Evolutionary conservation across 92 coral and sea anemone species (phyloP), one percentile per base, ranked within the genome.

Genomic region (Paragorgia papillata): DNA sequence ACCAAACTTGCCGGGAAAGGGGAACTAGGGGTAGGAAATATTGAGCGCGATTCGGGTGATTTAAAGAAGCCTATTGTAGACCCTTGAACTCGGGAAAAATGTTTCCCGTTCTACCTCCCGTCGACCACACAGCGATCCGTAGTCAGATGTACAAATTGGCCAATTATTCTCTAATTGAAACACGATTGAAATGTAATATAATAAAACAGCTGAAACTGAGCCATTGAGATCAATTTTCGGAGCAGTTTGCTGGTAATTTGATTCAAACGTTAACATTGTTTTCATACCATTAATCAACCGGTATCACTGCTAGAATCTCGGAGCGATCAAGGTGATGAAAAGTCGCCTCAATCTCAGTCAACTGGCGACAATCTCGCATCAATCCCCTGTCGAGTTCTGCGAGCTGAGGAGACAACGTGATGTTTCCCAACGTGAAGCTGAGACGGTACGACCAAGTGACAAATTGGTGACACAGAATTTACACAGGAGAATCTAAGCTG

Each of bases 161-260:
- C 75, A 68, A 68, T 68, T 68, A 49, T 48, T 24, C n/a, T 14
- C 58, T 49, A 68, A 46, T 68, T 7, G 75, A 68, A 68, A 49
- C 58, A 44, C 48, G 58, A 68, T 68, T 68, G 29, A 25, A 68
- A 68, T 59, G 30, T 44, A 35, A 54, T 48, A 57, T 17, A 25
- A 18, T 19, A 68, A 49, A 25, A 67, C 17, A 29, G 2, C 66
- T 1, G 21, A 25, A 60, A 60, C 21, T 14, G 3, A 57, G 1
- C 25, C n/a, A n/a, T n/a, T n/a, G n/a, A 30, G 30, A 21, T 17
- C 28, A 21, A 9, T 57, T 24, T 25, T 30, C 8, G 9, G 33
- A 13, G 13, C 51, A 3, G 15, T 18, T 34, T 19, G 20, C 15
- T 26, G 51, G 13, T 22, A 3, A 27, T 55, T 17, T 39, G 17